phyloP scores from a whole-genome alignment of 2,888 invertebrate species.

The Apotomis betuletana region DNA sequence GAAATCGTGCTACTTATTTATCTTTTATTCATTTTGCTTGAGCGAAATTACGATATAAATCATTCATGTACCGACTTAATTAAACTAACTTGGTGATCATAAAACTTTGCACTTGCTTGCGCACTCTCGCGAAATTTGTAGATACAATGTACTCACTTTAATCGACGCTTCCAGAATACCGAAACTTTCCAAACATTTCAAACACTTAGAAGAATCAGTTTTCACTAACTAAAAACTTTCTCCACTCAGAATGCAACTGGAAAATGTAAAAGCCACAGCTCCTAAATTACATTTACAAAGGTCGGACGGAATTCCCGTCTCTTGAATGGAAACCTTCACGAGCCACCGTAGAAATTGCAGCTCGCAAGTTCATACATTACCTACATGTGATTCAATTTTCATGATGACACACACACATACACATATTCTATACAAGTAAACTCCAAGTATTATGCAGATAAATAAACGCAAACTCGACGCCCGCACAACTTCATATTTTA shows the following conservation, averaged over 20 bases:
- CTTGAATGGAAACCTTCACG: slow-evolving; percentile 5
- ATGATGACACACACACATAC: slow-evolving; percentile 1
- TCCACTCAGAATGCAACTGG: slow-evolving; percentile 29
- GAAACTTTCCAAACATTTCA: slow-evolving; percentile 23
- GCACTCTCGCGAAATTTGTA: slow-evolving; percentile 8
- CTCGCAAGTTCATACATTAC: slow-evolving; percentile 5
- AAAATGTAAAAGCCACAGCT: slow-evolving; percentile 23
- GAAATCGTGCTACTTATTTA: too few relatives aligned
- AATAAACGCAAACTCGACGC: slow-evolving; percentile 20
- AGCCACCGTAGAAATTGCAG: not conserved
- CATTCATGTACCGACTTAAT: too few relatives aligned
- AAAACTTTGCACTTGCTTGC: too few relatives aligned
- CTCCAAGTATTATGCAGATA: slow-evolving; percentile 26
- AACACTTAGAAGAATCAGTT: slow-evolving; percentile 17
- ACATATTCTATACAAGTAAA: slow-evolving; percentile 5
- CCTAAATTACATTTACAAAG: slow-evolving; percentile 30
- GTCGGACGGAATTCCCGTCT: not conserved
- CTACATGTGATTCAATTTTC: slow-evolving; percentile 28
- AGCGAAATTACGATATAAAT: not conserved
- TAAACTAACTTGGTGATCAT: too few relatives aligned
- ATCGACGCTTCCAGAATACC: slow-evolving; percentile 9
- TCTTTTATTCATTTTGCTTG: too few relatives aligned
- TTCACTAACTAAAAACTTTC: slow-evolving; percentile 20
- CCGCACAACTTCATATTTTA: slow-evolving; percentile 12
- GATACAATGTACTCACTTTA: slow-evolving; percentile 1